Base-by-base conservation (phyloP, 1,140 invertebrate genomes). In the Pseudomyrmex sp. region DNA sequence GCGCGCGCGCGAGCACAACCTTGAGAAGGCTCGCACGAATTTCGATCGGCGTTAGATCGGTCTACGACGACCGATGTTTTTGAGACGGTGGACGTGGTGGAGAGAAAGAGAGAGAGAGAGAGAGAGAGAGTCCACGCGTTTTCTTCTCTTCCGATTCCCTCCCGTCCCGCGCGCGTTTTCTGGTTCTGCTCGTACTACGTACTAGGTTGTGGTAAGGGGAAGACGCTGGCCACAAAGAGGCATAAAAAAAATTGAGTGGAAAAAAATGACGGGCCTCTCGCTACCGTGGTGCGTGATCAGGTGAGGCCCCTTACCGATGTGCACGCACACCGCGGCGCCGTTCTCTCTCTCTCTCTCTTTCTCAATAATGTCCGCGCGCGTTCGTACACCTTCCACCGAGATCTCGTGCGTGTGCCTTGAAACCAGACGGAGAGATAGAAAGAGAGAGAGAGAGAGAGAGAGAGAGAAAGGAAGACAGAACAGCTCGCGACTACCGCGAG, bases 201-300 rank as follows among this genome's bases (percentile, higher is more conserved):
- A 83, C 44, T 68, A 59, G 50, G 26, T 56, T n/a, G 58, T 23
- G 70, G 35, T 7, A 35, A 35, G 5, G 65, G 50, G 68, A 63
- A 23, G 20, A 63, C 66, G 83, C 89, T 77, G 61, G 74, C 80
- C 80, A 54, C 54, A 68, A 56, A 89, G 82, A 68, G 62, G 56
- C 62, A 72, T 56, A 18, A 72, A 83, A 91, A 92, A 91, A 89
- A 91, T 84, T 82, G 85, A 88, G 85, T 88, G 88, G 88, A 92
- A 92, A 92, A 35, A 91, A 92, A 92, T 91, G 91, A 92, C 89
- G 90, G 92, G 90, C 87, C 87, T 90, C 86, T 90, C 89, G 92
- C 90, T 93, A 92, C 92, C 88, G 92, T 91, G 80, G 88, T 92
- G 89, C 91, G 91, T 85, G 91, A 92, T 90, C 90, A 89, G 87